These are phyloP conservation scores for Palythoa heliodiscus DNA, from an alignment of 92 coral and sea anemone genomes.

Conservation along the genomic window DNA sequence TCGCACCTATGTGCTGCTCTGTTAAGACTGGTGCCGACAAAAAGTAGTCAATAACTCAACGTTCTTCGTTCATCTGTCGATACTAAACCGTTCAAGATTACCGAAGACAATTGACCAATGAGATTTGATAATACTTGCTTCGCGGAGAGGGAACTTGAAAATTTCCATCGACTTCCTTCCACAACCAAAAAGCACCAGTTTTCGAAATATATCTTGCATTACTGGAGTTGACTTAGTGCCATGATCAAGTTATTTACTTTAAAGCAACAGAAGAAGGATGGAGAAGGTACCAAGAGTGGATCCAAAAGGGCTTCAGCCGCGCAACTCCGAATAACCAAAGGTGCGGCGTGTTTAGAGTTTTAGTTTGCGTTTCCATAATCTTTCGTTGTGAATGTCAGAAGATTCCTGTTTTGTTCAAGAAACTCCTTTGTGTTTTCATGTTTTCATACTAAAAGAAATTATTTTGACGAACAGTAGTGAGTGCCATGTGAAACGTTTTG, in stretches of 20 bases:
- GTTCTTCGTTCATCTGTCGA: neutral
- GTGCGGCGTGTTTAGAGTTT: constrained; percentile 70
- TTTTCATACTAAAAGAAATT: neutral
- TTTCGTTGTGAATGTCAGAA: constrained; percentile 34
- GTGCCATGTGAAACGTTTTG: neutral
- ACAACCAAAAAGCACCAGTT: constrained; percentile 38
- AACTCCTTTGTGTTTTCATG: neutral
- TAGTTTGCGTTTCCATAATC: constrained; percentile 45
- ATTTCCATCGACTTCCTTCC: constrained; percentile 63
- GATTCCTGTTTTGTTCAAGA: constrained; percentile 1
- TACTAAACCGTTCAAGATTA: constrained; percentile 27
- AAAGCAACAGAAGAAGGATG: constrained; percentile 98
- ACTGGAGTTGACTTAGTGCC: constrained; percentile 57
- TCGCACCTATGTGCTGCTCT: neutral
- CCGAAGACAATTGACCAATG: constrained; percentile 75
- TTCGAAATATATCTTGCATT: constrained; percentile 40
- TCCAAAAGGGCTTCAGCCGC: constrained; percentile 99
- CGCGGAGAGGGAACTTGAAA: constrained; percentile 76
- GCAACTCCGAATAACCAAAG: constrained; percentile 95
- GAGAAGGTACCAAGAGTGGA: constrained; percentile 95
- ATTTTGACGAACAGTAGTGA: neutral
- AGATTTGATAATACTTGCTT: constrained; percentile 58
- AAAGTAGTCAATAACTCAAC: constrained; percentile 22
- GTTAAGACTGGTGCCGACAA: constrained; percentile 5
- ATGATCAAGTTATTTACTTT: constrained; percentile 97